phyloP scores from a whole-genome alignment of 1,140 invertebrate species.

The Lysiphlebus fabarum region DNA sequence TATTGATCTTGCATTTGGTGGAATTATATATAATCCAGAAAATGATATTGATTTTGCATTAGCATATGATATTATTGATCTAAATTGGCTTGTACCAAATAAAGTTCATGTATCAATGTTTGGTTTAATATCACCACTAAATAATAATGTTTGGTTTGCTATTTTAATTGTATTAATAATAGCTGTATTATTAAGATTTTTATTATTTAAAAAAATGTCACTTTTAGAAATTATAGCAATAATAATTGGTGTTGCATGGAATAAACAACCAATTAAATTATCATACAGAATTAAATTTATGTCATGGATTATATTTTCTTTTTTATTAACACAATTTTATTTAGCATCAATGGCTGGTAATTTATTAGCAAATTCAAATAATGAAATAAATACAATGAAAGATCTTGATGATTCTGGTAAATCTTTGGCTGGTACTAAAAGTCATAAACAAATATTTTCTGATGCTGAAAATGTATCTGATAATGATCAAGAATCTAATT shows the following conservation, averaged over 20 bases:
- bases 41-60: conserved; percentile 29
- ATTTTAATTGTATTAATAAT: conserved; percentile 30
- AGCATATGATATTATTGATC: conserved; percentile 37
- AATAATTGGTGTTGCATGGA: conserved; percentile 31
- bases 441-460: conserved; percentile 24
- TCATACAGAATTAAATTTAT: conserved; percentile 39
- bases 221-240: conserved; percentile 39
- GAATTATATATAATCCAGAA: conserved; percentile 30
- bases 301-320: conserved; percentile 41
- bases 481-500: not conserved
- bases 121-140: conserved; percentile 39
- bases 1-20: conserved; percentile 40
- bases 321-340: conserved; percentile 43
- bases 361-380: conserved; percentile 33
- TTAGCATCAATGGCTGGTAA: conserved; percentile 41
- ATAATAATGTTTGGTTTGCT: conserved; percentile 34
- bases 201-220: conserved; percentile 32
- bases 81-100: conserved; percentile 41
- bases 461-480: conserved; percentile 7
- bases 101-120: conserved; percentile 32
- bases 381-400: conserved; percentile 20
- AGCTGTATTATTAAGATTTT: conserved; percentile 28
- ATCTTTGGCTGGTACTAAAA: conserved; percentile 21
- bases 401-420: conserved; percentile 19
- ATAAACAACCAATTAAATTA: conserved; percentile 29